phyloP scores from a whole-genome alignment of 1,140 invertebrate species.

The Cyrtorhinus lividipennis region DNA sequence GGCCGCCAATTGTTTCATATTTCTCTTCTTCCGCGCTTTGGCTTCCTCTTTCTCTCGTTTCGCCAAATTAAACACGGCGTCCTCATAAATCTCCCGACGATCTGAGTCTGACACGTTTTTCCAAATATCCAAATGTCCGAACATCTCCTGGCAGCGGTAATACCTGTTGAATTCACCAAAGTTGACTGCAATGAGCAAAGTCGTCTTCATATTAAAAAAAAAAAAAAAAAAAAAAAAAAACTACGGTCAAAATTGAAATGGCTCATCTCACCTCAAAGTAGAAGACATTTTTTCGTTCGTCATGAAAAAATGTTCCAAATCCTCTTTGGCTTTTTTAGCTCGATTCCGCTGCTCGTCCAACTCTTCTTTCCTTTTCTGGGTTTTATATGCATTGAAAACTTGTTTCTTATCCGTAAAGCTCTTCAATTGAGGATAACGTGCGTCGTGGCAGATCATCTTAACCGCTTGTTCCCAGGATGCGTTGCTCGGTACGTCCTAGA shows the following conservation, averaged over 20 bases:
- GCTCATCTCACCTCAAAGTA: conserved; percentile 32
- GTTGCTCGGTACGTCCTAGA: conserved; percentile 78
- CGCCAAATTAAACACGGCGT: conserved; percentile 82
- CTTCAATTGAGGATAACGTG: conserved; percentile 85
- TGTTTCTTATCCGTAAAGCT: conserved; percentile 95
- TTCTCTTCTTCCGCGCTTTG: conserved; percentile 81
- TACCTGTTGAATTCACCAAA: too few relatives aligned
- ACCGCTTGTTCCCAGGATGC: conserved; percentile 95
- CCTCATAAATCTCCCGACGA: conserved; percentile 90
- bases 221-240: too few relatives aligned
- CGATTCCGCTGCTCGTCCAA: conserved; percentile 84
- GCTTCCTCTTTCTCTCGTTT: conserved; percentile 95
- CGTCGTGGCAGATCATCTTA: conserved; percentile 84
- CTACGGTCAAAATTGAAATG: too few relatives aligned
- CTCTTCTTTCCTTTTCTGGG: conserved; percentile 91
- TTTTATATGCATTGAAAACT: conserved; percentile 97
- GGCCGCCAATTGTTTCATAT: conserved; percentile 84
- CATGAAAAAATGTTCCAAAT: conserved; percentile 87
- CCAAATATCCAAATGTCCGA: conserved; percentile 73
- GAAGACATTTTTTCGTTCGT: conserved; percentile 81
- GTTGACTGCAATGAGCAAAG: too few relatives aligned
- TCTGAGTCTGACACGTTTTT: conserved; percentile 79
- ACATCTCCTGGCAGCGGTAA: conserved; percentile 79
- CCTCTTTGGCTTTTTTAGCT: conserved; percentile 94
- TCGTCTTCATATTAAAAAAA: too few relatives aligned